Base-by-base conservation (phyloP, 2,888 invertebrate species). In the Scelioninae gen. 1 region DNA sequence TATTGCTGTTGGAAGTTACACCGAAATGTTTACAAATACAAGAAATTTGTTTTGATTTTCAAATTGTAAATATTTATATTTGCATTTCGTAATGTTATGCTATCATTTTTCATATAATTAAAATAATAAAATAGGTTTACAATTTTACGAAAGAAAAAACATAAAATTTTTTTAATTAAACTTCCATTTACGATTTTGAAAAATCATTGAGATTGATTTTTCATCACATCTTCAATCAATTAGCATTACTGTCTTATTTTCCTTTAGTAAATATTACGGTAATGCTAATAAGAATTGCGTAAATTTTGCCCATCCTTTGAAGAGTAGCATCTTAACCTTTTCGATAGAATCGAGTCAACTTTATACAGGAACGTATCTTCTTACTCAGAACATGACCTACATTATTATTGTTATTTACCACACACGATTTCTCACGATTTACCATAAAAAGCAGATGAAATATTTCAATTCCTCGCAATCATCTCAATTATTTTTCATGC, bases 291-390 rank as follows among this genome's bases (percentile, higher is more conserved):
- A 80, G 80, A 74, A 74, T 80, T 80, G 74, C 80, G 78, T 83
- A 83, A 83, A 83, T 83, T 69, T 43, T 75, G 82, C 78, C 82
- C 68, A 74, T 83, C 82, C 75, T 83, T 75, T 65, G 69, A 72
- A 60, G 69, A 63, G 78, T 47, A 75, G 58, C 78, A 71, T 75
- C 60, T 82, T 82, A 82, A 82, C 82, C 78, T 78, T 78, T 82
- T 43, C 82, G 65, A 58, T 81, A 47, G 69, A 81, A 81, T 76
- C 81, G 58, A 81, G 76, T 81, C 76, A 82, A 76, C 62, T 82
- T 66, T 47, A n/a, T n/a, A 47, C 72, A 38, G 72, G 66, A 16
- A 66, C 47, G 76, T 82, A 82, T 76, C 68, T 75, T 81, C 75
- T 69, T 56, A 29, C 74, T 75, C 47, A 55, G 74, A 68, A 68